Percentiles rank a stretch among this genome's conserved stretches.
phyloP scores from a whole-genome alignment of 2,797 vertebrate genomes.

The Molossus alvarezi region DNA sequence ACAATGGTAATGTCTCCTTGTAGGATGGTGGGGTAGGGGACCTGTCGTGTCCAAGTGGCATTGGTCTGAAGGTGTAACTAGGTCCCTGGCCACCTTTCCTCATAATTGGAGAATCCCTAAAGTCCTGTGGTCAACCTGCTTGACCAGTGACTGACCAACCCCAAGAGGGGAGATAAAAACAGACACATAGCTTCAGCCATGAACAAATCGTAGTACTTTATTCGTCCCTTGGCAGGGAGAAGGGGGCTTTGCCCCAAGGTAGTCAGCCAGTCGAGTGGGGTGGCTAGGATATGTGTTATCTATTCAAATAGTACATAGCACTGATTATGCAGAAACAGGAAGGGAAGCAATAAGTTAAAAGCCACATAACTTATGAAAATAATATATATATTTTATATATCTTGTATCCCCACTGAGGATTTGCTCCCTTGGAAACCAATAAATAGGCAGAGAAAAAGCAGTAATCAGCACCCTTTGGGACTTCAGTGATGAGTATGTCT shows the following conservation, averaged over 20 bases:
- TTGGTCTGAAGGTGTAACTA: not conserved
- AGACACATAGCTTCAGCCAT: not conserved
- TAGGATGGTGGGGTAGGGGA: not conserved
- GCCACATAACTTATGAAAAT: constrained; percentile 87
- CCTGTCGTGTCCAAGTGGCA: not conserved
- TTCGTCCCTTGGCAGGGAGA: constrained; percentile 73
- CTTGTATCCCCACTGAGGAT: constrained; percentile 71
- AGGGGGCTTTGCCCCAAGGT: not conserved
- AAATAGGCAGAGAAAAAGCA: constrained; percentile 77
- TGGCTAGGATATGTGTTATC: constrained; percentile 16
- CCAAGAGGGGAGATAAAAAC: not conserved
- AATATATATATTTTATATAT: constrained; percentile 82
- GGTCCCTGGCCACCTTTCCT: not conserved
- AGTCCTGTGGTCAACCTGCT: not conserved
- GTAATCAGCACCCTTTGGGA: constrained; percentile 39
- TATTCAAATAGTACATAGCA: constrained; percentile 43
- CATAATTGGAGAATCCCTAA: not conserved
- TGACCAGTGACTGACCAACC: not conserved
- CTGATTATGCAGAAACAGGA: constrained; percentile 75
- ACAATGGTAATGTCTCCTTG: not conserved
- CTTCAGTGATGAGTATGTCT: not conserved
- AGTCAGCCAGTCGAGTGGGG: not conserved
- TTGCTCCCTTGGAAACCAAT: constrained; percentile 78
- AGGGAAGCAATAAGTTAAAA: constrained; percentile 87
- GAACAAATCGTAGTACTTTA: constrained; percentile 81